A percentile compares a stretch with the other conserved stretches of the same genome.
Conservation (phyloP, 1,140 invertebrate species). For the Chelonus insularis region DNA sequence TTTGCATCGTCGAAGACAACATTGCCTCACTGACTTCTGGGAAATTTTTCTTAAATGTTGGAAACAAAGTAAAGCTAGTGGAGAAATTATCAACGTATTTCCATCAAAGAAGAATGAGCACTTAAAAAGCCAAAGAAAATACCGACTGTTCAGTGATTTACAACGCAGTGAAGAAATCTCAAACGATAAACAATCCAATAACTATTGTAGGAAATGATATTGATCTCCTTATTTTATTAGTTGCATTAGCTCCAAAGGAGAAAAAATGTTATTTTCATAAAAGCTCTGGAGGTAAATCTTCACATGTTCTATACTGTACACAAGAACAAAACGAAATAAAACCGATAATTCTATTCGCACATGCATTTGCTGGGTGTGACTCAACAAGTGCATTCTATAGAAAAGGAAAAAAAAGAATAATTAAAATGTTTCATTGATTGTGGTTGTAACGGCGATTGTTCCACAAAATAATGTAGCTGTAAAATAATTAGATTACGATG, state of each 20-base stretch:
- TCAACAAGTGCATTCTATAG: constrained; percentile 16
- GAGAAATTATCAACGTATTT: constrained; percentile 13
- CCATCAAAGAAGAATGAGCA: neutral
- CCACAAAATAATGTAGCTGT: neutral
- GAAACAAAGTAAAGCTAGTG: constrained; percentile 24
- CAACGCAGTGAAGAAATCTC: neutral
- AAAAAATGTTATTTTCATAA: constrained; percentile 21
- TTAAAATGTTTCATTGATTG: constrained; percentile 1
- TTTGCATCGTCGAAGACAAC: neutral
- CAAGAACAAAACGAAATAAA: constrained; percentile 8
- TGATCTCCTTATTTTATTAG: constrained; percentile 28
- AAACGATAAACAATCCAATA: neutral
- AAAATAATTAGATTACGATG: neutral
- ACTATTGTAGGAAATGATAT: constrained; percentile 26
- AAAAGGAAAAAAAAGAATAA: constrained; percentile 26
- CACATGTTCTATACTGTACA: constrained; percentile 3
- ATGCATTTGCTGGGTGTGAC: constrained; percentile 29
- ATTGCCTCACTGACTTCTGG: neutral
- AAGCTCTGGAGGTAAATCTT: neutral
- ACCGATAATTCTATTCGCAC: constrained; percentile 27
- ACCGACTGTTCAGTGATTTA: constrained; percentile 6
- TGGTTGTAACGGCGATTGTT: neutral
- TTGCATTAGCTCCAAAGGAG: neutral
- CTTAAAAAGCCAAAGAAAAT: constrained; percentile 7
- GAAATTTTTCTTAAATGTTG: constrained; percentile 19